Evolutionary conservation across 2,797 vertebrate species (phyloP).

Genomic region (Rhinatrema bivittatum): DNA sequence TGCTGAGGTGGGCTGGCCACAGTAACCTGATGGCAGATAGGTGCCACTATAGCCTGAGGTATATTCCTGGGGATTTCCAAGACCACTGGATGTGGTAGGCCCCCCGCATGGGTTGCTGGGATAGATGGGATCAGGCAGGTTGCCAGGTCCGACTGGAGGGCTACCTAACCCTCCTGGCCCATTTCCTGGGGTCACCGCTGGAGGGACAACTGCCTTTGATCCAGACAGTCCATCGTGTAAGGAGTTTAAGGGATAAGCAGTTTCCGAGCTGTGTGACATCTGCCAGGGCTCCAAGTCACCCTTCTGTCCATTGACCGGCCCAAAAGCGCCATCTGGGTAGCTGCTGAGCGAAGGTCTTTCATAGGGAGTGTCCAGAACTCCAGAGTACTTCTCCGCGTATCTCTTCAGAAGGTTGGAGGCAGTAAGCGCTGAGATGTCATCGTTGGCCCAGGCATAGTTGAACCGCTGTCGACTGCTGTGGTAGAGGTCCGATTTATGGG

Average conservation of each 20-base stretch:
- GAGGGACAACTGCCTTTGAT: slow-evolving; percentile 51
- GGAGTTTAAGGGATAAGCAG: slow-evolving; percentile 68
- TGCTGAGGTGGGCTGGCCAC: slow-evolving; percentile 68
- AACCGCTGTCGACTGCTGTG: slow-evolving; percentile 71
- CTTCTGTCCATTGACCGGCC: slow-evolving; percentile 70
- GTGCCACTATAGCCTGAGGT: slow-evolving; percentile 76
- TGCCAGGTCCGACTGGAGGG: slow-evolving; percentile 67
- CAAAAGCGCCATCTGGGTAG: slow-evolving; percentile 78
- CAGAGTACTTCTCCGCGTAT: slow-evolving; percentile 94
- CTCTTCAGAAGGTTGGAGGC: slow-evolving; percentile 95
- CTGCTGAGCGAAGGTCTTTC: slow-evolving; percentile 71
- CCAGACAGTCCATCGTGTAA: slow-evolving; percentile 74
- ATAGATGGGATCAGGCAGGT: slow-evolving; percentile 58
- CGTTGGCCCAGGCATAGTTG: slow-evolving; percentile 95
- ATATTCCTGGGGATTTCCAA: slow-evolving; percentile 71
- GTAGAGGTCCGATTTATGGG: slow-evolving; percentile 86
- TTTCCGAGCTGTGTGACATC: slow-evolving; percentile 66
- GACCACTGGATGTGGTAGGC: slow-evolving; percentile 18
- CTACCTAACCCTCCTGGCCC: slow-evolving; percentile 62
- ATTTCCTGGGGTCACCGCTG: slow-evolving; percentile 40
- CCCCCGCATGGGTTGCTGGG: slow-evolving; percentile 50
- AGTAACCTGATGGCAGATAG: slow-evolving; percentile 85
- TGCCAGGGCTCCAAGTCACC: slow-evolving; percentile 85
- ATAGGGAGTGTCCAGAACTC: slow-evolving; percentile 81
- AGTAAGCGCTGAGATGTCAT: slow-evolving; percentile 93